phyloP scores from a whole-genome alignment of 2,113 vertebrate genomes.

The Naja naja region DNA sequence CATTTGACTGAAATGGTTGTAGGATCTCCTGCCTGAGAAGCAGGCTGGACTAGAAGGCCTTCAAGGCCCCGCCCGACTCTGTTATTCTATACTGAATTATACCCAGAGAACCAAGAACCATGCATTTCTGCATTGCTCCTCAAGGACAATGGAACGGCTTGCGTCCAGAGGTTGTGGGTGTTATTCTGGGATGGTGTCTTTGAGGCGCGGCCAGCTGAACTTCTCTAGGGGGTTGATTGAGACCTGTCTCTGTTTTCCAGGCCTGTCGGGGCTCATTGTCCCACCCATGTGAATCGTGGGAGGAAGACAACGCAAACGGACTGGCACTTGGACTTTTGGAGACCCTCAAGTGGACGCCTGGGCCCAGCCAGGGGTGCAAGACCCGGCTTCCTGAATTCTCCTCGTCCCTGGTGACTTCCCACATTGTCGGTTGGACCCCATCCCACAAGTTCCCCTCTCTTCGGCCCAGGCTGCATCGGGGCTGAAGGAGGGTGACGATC shows the following conservation, averaged over 20 bases:
- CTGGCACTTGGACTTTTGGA: background rate
- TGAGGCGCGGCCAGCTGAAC: background rate
- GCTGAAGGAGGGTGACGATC: background rate
- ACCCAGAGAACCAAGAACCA: too few relatives aligned
- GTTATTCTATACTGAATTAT: too few relatives aligned
- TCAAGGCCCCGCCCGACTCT: too few relatives aligned
- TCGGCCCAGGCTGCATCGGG: background rate
- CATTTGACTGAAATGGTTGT: too few relatives aligned
- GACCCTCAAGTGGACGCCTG: background rate
- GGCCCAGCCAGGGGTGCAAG: background rate
- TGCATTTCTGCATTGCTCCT: too few relatives aligned
- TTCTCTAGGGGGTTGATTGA: background rate
- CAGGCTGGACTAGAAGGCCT: too few relatives aligned
- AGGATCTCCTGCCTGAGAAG: too few relatives aligned
- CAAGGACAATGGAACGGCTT: too few relatives aligned
- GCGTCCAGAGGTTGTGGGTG: background rate
- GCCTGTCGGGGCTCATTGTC: background rate
- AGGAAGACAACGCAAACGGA: background rate
- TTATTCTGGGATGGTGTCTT: too few relatives aligned
- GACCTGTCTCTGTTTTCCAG: slow-evolving; percentile 13
- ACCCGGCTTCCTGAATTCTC: background rate
- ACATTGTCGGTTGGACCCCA: background rate
- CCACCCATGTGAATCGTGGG: background rate
- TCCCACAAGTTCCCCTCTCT: background rate
- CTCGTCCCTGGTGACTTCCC: background rate